Percentiles rank a stretch among this genome's conserved stretches.
Evolutionary conservation across 2,797 vertebrate species (phyloP).

Genomic region (Salarias fasciatus): DNA sequence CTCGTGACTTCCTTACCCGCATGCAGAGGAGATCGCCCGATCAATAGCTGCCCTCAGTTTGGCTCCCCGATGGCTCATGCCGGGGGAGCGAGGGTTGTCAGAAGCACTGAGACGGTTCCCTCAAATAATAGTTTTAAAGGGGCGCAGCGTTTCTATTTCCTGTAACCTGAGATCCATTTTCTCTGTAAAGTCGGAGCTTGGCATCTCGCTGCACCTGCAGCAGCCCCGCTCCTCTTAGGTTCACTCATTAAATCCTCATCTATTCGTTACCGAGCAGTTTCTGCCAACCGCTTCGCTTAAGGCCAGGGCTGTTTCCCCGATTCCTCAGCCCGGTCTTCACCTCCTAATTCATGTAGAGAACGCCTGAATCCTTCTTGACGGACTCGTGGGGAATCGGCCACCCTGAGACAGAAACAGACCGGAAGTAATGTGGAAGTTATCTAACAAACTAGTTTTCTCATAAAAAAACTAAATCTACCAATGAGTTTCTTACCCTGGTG

Average conservation of each 20-base stretch:
- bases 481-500: no score
- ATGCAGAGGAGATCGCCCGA: conserved; percentile 55
- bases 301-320: neutral
- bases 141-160: conserved; percentile 18
- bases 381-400: no score
- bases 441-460: no score
- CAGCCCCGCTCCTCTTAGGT: conserved; percentile 5
- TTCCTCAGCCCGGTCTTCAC: conserved; percentile 1
- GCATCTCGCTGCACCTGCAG: neutral
- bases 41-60: conserved; percentile 60
- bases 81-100: conserved; percentile 26
- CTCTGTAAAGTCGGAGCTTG: conserved; percentile 2
- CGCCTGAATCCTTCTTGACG: neutral
- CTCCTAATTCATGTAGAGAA: conserved; percentile 1
- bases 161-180: neutral
- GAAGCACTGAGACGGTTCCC: conserved; percentile 22
- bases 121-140: conserved; percentile 43
- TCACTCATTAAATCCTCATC: conserved; percentile 13
- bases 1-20: conserved; percentile 58
- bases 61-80: conserved; percentile 19
- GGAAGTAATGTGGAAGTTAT: no score
- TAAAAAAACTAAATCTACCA: no score
- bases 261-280: conserved; percentile 5
- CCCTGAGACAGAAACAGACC: neutral
- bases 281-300: neutral